Evolutionary conservation across 2,888 invertebrate species (phyloP).

Genomic region (Nezara viridula): DNA sequence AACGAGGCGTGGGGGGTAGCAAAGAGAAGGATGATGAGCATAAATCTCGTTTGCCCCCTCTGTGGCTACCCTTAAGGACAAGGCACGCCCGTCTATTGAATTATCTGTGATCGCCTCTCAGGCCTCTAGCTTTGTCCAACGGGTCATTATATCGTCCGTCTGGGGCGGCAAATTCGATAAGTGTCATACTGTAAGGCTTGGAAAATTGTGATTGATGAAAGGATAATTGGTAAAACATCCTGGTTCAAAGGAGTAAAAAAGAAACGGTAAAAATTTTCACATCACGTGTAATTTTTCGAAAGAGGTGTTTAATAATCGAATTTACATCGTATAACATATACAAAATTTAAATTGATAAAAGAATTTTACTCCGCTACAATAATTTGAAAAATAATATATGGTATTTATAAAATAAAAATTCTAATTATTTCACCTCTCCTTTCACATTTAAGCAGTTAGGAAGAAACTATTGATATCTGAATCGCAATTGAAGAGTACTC

Average conservation of each 20-base stretch:
- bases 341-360: too few species aligned
- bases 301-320: too few species aligned
- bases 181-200: too few species aligned
- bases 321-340: too few species aligned
- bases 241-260: too few species aligned
- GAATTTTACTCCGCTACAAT: too few species aligned
- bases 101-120: neutral
- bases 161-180: neutral
- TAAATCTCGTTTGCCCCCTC: neutral
- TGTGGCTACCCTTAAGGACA: neutral
- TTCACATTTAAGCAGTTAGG: neutral
- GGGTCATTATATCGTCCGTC: neutral
- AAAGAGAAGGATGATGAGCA: conserved; percentile 10
- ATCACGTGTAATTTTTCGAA: too few species aligned
- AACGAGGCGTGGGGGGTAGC: neutral
- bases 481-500: neutral
- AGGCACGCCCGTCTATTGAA: neutral
- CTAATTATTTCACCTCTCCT: too few species aligned
- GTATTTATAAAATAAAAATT: too few species aligned
- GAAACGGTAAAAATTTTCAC: too few species aligned
- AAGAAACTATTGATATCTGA: neutral
- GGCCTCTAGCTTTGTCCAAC: neutral
- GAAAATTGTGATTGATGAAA: neutral
- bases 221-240: neutral
- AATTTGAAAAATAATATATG: too few species aligned